Percentiles rank a stretch among this genome's conserved stretches.
phyloP scores from a whole-genome alignment of 2,113 vertebrate genomes.

The Uria lomvia region DNA sequence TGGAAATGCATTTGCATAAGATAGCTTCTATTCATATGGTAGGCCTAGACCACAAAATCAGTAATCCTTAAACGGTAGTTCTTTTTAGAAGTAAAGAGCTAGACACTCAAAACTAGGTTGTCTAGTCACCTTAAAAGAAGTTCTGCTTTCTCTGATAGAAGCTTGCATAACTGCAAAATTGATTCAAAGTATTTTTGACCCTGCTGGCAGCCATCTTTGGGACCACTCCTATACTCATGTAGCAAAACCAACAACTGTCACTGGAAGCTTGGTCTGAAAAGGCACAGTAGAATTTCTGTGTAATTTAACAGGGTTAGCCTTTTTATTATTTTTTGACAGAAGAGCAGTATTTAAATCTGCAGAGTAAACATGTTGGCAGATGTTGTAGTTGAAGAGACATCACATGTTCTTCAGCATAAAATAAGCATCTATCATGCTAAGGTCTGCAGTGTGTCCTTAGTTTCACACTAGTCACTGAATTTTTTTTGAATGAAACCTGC shows the following conservation, averaged over 20 bases:
- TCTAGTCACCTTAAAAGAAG: not conserved
- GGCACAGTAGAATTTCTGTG: not conserved
- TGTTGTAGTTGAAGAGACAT: not conserved
- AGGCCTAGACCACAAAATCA: not conserved
- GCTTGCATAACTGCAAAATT: not conserved
- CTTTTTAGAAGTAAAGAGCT: not conserved
- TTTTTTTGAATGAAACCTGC: not conserved
- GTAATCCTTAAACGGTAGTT: not conserved
- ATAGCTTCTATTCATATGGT: not conserved
- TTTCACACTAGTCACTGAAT: not conserved
- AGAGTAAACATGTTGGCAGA: not conserved
- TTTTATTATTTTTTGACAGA: not conserved
- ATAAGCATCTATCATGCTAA: not conserved
- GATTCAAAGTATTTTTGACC: not conserved
- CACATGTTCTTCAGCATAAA: not conserved
- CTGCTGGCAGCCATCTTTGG: not conserved
- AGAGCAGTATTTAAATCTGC: not conserved
- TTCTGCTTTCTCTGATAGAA: not conserved
- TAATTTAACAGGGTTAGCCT: not conserved
- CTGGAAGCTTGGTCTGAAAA: not conserved
- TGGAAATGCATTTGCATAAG: not conserved
- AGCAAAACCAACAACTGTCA: not conserved
- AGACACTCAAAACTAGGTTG: not conserved
- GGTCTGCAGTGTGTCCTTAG: not conserved
- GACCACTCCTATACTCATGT: not conserved